phyloP scores from a whole-genome alignment of 2,113 vertebrate genomes.

The Cromileptes altivelis region DNA sequence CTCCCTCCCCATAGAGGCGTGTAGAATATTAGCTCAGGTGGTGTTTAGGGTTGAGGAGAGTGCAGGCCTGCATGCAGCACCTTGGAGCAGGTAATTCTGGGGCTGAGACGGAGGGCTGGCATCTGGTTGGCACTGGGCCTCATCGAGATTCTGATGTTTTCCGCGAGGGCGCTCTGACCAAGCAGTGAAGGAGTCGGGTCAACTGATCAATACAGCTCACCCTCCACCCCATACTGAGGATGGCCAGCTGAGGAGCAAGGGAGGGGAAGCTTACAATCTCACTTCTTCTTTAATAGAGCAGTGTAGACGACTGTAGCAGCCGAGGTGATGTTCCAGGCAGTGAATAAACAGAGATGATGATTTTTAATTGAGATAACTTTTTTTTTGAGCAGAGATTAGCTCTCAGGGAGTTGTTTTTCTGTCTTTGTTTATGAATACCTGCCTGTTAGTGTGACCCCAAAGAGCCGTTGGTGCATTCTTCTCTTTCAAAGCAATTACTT shows the following conservation, averaged over 20 bases:
- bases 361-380: slow-evolving; percentile 55
- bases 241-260: slow-evolving; percentile 21
- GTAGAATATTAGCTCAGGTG: slow-evolving; percentile 52
- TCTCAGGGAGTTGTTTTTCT: slow-evolving; percentile 47
- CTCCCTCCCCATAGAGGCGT: slow-evolving; percentile 31
- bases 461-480: slow-evolving; percentile 28
- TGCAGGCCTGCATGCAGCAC: slow-evolving; percentile 36
- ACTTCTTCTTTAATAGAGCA: slow-evolving; percentile 35
- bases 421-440: slow-evolving; percentile 56
- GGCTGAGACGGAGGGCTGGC: slow-evolving; percentile 10
- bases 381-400: slow-evolving; percentile 22
- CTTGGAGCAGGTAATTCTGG: slow-evolving; percentile 42
- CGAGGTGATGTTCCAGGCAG: slow-evolving; percentile 1
- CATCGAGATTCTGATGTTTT: slow-evolving; percentile 74
- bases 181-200: slow-evolving; percentile 55
- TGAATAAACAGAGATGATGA: slow-evolving; percentile 23
- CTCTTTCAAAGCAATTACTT: slow-evolving; percentile 67
- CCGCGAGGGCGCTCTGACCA: slow-evolving; percentile 35
- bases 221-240: slow-evolving; percentile 31
- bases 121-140: slow-evolving; percentile 20
- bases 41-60: slow-evolving; percentile 33
- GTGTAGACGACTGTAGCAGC: slow-evolving; percentile 31
- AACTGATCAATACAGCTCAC: slow-evolving; percentile 67
- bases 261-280: slow-evolving; percentile 27
- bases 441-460: slow-evolving; percentile 43